Evolutionary conservation across 2,113 vertebrate genomes (phyloP).

Genomic region (Chamaetylas fuelleborni): DNA sequence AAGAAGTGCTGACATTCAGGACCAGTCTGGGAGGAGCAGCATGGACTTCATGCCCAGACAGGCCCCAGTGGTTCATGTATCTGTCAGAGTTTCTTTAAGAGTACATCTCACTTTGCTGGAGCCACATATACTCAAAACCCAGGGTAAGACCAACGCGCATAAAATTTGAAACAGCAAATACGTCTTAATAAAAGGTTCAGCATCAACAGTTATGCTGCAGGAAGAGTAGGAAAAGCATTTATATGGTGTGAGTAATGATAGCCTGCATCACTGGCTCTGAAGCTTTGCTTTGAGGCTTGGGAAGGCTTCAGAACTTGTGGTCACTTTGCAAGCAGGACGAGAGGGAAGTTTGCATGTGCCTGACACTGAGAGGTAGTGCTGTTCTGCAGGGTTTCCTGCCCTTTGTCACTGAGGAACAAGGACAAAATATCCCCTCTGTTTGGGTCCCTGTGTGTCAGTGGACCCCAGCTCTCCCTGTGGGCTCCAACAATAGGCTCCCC

Average conservation of each 20-base stretch:
- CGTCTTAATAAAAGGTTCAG: background rate
- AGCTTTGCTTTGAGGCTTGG: background rate
- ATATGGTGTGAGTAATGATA: background rate
- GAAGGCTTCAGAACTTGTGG: background rate
- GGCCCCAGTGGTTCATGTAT: background rate
- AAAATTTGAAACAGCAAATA: background rate
- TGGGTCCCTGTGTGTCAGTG: background rate
- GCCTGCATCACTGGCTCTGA: background rate
- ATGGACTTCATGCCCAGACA: background rate
- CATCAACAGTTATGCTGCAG: background rate
- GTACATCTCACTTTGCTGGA: background rate
- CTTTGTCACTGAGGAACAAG: background rate
- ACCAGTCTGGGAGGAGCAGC: background rate
- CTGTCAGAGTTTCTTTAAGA: background rate
- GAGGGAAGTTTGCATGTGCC: background rate
- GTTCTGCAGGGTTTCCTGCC: background rate
- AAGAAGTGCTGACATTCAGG: background rate
- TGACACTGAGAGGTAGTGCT: background rate
- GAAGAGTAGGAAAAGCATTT: background rate
- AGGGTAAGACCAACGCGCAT: background rate
- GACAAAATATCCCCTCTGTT: background rate
- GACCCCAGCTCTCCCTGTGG: background rate
- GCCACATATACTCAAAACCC: background rate
- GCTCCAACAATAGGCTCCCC: accelerated
- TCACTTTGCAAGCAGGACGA: background rate